Percentiles rank a stretch among this genome's conserved stretches.
These are phyloP conservation scores for Perizoma flavofasciatum DNA, from an alignment of 2,888 invertebrate genomes.

Conservation along the genomic window DNA sequence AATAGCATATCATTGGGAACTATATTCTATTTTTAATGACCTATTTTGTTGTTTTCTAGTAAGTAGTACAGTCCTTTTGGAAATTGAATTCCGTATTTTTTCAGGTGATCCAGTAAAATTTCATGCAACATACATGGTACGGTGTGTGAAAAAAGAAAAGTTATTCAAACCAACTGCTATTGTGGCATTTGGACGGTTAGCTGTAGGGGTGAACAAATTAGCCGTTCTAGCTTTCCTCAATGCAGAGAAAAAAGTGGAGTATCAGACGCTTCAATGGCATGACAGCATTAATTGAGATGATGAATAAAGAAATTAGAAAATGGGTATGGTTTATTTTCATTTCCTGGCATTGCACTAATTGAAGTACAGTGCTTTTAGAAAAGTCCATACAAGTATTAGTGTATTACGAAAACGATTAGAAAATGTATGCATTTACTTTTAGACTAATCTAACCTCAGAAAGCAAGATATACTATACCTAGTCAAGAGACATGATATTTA, in stretches of 20 bases:
- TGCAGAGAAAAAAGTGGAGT: slow-evolving; percentile 68
- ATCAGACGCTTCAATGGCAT: slow-evolving; percentile 85
- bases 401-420: too few relatives aligned
- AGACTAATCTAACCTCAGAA: too few relatives aligned
- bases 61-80: not conserved
- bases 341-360: not conserved
- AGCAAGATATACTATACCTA: too few relatives aligned
- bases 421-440: too few relatives aligned
- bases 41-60: too few relatives aligned
- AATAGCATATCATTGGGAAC: too few relatives aligned
- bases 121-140: slow-evolving; percentile 91
- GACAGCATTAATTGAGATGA: slow-evolving; percentile 57
- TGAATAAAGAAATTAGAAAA: slow-evolving; percentile 4
- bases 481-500: too few relatives aligned
- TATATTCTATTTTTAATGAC: too few relatives aligned
- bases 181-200: slow-evolving; percentile 88
- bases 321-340: not conserved
- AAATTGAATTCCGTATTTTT: slow-evolving; percentile 45
- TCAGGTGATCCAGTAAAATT: slow-evolving; percentile 91
- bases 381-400: too few relatives aligned
- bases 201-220: slow-evolving; percentile 90
- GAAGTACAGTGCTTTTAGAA: not conserved
- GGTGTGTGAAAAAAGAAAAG: slow-evolving; percentile 83
- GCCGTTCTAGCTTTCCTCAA: slow-evolving; percentile 86
- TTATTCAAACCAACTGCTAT: slow-evolving; percentile 81